Evolutionary conservation across 2,113 vertebrate species (phyloP).

Genomic region (Lophochroa leadbeateri): DNA sequence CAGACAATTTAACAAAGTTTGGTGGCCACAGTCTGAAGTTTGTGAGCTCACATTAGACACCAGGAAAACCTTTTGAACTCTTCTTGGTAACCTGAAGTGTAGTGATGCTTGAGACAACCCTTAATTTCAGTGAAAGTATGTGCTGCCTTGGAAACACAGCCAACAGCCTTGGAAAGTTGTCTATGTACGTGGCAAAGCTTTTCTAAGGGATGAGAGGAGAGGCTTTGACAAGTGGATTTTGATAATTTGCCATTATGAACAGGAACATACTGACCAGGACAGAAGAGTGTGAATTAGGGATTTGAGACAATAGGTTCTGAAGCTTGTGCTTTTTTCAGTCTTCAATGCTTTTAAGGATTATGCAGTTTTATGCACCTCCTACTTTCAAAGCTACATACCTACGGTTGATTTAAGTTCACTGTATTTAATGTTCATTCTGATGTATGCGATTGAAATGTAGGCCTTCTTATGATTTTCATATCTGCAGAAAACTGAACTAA

Average conservation of each 20-base stretch:
- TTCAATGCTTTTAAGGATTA: background rate
- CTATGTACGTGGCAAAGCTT: background rate
- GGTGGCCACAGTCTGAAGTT: background rate
- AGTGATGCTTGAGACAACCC: background rate
- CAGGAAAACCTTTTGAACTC: background rate
- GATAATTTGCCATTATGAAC: background rate
- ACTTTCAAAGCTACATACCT: background rate
- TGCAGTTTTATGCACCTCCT: background rate
- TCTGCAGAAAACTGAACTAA: background rate
- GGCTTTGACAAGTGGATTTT: background rate
- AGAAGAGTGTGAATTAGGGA: background rate
- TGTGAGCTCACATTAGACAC: background rate
- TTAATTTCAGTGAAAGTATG: background rate
- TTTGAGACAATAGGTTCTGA: background rate
- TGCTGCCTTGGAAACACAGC: background rate
- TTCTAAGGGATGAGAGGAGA: background rate
- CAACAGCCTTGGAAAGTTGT: background rate
- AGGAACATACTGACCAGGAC: background rate
- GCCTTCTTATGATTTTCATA: background rate
- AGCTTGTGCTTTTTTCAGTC: background rate
- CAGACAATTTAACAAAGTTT: background rate
- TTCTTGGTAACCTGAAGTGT: background rate
- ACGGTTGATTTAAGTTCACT: background rate
- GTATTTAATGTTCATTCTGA: background rate
- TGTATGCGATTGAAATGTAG: background rate